phyloP scores from a whole-genome alignment of 2,888 invertebrate species.

The Therioaphis trifolii region DNA sequence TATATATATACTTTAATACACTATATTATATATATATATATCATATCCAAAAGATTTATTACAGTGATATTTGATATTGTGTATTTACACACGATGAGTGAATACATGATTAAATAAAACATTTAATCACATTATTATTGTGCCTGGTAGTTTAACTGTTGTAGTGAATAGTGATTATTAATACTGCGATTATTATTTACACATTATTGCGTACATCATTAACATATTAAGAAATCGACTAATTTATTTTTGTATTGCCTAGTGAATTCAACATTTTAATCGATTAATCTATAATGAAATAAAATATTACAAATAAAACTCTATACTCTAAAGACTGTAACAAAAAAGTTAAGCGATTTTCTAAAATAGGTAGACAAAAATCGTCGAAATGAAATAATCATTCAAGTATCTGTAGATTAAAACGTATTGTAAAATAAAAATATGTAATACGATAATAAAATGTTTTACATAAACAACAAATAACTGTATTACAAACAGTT shows the following conservation, averaged over 20 bases:
- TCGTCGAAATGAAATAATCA: too few relatives aligned
- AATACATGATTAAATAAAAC: background rate
- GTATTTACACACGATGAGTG: background rate
- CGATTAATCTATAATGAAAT: background rate
- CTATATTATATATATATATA: too few relatives aligned
- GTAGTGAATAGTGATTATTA: background rate
- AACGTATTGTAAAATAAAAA: too few relatives aligned
- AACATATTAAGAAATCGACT: background rate
- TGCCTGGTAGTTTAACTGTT: slow-evolving; percentile 11
- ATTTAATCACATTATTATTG: background rate
- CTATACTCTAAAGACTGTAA: too few relatives aligned
- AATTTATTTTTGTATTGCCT: background rate
- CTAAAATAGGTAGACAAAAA: too few relatives aligned
- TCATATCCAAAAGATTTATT: background rate
- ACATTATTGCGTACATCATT: background rate
- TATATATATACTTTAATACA: too few relatives aligned
- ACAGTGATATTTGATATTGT: background rate
- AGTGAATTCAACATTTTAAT: background rate
- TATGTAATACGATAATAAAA: too few relatives aligned
- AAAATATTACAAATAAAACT: background rate
- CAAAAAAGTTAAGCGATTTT: too few relatives aligned
- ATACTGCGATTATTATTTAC: background rate
- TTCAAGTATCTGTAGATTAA: too few relatives aligned
- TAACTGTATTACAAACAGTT: too few relatives aligned
- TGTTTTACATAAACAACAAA: too few relatives aligned